Evolutionary conservation across 2,113 vertebrate genomes (phyloP), one percentile per base, ranked within the genome.

Genomic region (Halcyon senegalensis): DNA sequence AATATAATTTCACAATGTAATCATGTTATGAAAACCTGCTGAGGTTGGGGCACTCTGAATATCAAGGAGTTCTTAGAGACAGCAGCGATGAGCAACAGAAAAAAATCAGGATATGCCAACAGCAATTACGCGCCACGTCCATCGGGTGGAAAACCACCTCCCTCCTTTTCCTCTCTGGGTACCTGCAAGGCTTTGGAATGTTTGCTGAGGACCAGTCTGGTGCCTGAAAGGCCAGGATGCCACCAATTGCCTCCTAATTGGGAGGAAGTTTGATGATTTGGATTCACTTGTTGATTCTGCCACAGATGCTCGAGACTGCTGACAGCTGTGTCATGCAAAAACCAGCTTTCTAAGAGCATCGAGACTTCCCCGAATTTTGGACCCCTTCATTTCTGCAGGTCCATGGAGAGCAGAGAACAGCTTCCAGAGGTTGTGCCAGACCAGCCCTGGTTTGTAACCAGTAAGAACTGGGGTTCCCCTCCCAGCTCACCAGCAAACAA

Each of bases 51-150:
- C 72, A 43, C 73, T 53, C 66, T 43, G 94, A 89, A 89, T 93
- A 96, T 90, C 95, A 96, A 89, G 83, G 89, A 89, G 90, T 95
- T 92, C 83, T 87, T 66, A 80, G 82, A 64, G 74, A 46, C 9
- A 58, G 84, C 78, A 73, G 16, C 1, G 10, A 76, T 69, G 90
- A 95, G 95, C 94, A 92, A 81, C 0, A 50, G 60, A 10, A 46
- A 39, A 69, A 30, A 70, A 31, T 31, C 79, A 48, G 89, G 89
- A 77, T 51, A 11, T 81, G 88, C 72, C 73, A n/a, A 11, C 69
- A 41, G 50, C 81, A 84, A 94, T 94, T 75, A 95, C 91, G 60
- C 1, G 51, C 37, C 60, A 16, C 1, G 19, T 58, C 87, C 87
- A n/a, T 88, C 7, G 10, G 82, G 50, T 63, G 66, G 82, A 84